Evolutionary conservation across 2,113 vertebrate species (phyloP).

Genomic region (Meleagris gallopavo): DNA sequence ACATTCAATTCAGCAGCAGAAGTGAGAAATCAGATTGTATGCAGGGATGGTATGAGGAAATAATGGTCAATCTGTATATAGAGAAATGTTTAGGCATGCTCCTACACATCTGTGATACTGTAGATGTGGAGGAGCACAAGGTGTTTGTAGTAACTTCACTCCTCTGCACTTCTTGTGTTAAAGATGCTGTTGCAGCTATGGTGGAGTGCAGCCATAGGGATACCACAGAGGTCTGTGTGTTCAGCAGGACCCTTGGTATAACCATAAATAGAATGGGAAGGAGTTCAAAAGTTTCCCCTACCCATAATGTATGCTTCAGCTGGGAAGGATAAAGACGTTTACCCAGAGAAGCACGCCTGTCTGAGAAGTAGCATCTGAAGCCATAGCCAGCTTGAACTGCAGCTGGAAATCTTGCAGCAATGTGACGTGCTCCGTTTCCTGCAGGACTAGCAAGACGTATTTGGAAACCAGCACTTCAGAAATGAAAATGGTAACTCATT

Average conservation of each 20-base stretch:
- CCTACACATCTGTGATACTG: not conserved
- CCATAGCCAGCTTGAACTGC: not conserved
- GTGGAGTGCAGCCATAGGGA: not conserved
- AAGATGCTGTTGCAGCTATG: not conserved
- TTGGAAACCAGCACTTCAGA: not conserved
- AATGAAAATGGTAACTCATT: not conserved
- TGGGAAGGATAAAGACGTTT: not conserved
- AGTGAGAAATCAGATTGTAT: not conserved
- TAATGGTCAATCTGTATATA: not conserved
- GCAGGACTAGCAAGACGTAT: not conserved
- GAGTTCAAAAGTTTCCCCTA: not conserved
- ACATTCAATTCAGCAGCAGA: accelerated
- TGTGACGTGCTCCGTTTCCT: not conserved
- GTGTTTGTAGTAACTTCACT: not conserved
- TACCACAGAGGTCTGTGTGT: not conserved
- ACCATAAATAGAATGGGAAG: not conserved
- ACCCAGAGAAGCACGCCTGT: not conserved
- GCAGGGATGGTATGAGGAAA: not conserved
- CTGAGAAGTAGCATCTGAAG: not conserved
- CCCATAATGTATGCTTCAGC: not conserved
- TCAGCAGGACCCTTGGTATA: not conserved
- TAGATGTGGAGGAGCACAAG: not conserved
- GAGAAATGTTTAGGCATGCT: not conserved
- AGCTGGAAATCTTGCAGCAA: not conserved
- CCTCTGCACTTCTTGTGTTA: not conserved